These are phyloP conservation scores for Psittacula cyanocephala DNA, from an alignment of 2,113 vertebrate species.

Conservation along the genomic window DNA sequence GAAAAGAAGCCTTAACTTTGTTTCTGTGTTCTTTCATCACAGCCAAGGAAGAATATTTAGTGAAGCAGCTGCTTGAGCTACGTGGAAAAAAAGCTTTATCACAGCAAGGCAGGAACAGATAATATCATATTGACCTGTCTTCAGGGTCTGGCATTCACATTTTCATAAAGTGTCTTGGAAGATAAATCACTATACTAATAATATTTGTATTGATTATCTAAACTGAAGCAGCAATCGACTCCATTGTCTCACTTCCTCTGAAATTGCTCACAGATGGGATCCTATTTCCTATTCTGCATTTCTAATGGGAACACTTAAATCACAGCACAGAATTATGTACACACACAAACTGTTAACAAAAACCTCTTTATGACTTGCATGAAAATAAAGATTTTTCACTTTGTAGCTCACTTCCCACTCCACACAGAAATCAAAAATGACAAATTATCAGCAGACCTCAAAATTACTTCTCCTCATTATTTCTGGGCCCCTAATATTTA, in stretches of 20 bases:
- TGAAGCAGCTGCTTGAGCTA: slow-evolving; percentile 26
- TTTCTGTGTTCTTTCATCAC: neutral
- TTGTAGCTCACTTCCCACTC: neutral
- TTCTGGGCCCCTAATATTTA: neutral
- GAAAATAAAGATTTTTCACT: slow-evolving; percentile 53
- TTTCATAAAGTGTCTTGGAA: slow-evolving; percentile 52
- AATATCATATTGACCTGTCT: slow-evolving; percentile 50
- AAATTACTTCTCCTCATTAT: neutral
- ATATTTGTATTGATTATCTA: slow-evolving; percentile 83
- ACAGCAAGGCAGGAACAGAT: slow-evolving; percentile 28
- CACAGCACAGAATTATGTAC: slow-evolving; percentile 30
- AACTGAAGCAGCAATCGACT: slow-evolving; percentile 71
- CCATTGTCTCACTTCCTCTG: slow-evolving; percentile 79
- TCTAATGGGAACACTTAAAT: slow-evolving; percentile 72
- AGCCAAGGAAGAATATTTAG: neutral
- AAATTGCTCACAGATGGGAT: slow-evolving; percentile 79
- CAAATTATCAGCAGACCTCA: slow-evolving; percentile 10
- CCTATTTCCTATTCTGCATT: slow-evolving; percentile 71
- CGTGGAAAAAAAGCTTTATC: neutral
- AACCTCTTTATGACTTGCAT: slow-evolving; percentile 8
- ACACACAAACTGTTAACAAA: slow-evolving; percentile 52
- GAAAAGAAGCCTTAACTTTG: neutral
- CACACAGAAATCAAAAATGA: slow-evolving; percentile 18
- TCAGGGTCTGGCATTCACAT: slow-evolving; percentile 24
- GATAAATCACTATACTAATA: slow-evolving; percentile 80